Evolutionary conservation across 1,140 invertebrate species (phyloP).

Genomic region (Penaeus japonicus): DNA sequence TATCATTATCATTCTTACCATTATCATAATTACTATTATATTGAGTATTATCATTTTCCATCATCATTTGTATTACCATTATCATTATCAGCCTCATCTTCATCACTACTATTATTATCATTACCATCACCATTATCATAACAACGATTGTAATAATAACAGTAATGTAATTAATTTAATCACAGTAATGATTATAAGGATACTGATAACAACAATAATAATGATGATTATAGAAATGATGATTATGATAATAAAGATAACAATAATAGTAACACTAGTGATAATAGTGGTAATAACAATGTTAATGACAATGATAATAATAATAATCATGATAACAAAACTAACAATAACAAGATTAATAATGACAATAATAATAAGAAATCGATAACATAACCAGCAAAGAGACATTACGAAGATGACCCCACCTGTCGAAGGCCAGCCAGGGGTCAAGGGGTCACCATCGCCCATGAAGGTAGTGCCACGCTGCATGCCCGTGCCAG

Average conservation of each 20-base stretch:
- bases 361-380: too few relatives aligned
- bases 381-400: not conserved
- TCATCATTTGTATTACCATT: not conserved
- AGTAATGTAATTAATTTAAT: too few relatives aligned
- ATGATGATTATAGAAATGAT: too few relatives aligned
- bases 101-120: not conserved
- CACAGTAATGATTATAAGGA: not conserved
- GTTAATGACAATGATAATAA: too few relatives aligned
- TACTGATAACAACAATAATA: not conserved
- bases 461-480: slow-evolving; percentile 40
- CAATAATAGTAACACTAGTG: too few relatives aligned
- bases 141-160: not conserved
- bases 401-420: not conserved
- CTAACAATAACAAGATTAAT: too few relatives aligned
- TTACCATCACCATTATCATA: not conserved
- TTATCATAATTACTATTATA: not conserved
- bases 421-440: slow-evolving; percentile 55
- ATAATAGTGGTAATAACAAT: too few relatives aligned
- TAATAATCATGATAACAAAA: too few relatives aligned
- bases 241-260: too few relatives aligned
- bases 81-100: not conserved
- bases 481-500: slow-evolving; percentile 54
- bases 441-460: slow-evolving; percentile 59
- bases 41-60: not conserved
- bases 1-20: not conserved